Evolutionary conservation across 1,140 invertebrate genomes (phyloP).

Genomic region (Papilio polyxenes): DNA sequence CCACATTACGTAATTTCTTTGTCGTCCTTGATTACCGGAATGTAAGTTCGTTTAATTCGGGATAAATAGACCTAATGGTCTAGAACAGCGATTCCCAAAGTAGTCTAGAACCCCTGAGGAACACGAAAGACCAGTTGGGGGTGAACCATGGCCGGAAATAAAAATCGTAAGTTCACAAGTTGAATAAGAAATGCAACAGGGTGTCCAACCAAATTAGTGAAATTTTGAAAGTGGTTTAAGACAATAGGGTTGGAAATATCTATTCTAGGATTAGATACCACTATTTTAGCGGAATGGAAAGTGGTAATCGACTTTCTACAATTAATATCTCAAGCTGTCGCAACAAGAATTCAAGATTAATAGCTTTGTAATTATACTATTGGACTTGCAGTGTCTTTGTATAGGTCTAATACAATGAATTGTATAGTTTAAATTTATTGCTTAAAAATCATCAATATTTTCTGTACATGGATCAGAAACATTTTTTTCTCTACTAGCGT

Average conservation of each 20-base stretch:
- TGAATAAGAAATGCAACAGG: too few species aligned
- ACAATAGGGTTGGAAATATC: not conserved
- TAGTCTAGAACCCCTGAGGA: not conserved
- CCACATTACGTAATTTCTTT: conserved; percentile 34
- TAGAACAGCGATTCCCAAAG: not conserved
- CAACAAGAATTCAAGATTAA: conserved; percentile 3
- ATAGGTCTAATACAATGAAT: not conserved
- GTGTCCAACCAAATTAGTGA: not conserved
- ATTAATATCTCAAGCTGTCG: conserved; percentile 18
- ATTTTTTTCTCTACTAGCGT: too few species aligned
- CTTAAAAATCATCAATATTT: not conserved
- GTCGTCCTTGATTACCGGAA: conserved; percentile 30
- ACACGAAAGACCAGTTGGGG: not conserved
- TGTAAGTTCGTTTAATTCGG: conserved; percentile 1
- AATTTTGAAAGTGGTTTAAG: not conserved
- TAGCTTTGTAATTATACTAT: not conserved
- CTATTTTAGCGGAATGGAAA: not conserved
- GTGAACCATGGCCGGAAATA: too few species aligned
- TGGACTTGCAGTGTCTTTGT: not conserved
- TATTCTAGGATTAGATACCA: not conserved
- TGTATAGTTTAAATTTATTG: not conserved
- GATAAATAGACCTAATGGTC: not conserved
- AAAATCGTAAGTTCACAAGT: too few species aligned
- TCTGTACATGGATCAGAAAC: too few species aligned
- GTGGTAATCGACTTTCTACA: conserved; percentile 24